Conservation (phyloP, 2,113 vertebrate genomes). For the Hippopotamus amphibius region DNA sequence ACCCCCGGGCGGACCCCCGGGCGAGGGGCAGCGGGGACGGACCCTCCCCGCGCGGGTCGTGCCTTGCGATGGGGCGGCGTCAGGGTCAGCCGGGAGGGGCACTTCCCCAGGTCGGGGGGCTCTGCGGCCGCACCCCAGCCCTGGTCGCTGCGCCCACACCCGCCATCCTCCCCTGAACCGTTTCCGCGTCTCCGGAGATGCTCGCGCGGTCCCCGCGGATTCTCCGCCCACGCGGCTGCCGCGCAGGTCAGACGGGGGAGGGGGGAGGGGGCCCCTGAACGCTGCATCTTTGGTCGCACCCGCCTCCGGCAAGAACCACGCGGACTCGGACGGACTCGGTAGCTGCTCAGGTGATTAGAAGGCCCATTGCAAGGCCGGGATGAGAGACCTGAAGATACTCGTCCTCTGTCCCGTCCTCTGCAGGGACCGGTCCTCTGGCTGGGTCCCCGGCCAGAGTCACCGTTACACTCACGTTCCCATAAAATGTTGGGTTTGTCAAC, state of each 20-base stretch:
- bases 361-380: neutral
- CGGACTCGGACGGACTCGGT: neutral
- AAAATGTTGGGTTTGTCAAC: neutral
- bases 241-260: neutral
- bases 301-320: fast-evolving
- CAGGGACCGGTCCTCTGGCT: neutral
- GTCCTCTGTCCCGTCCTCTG: neutral
- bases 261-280: too few species aligned
- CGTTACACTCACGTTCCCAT: fast-evolving
- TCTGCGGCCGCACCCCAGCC: neutral
- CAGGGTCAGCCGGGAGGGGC: neutral
- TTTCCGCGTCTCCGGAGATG: neutral
- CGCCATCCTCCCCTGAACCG: neutral
- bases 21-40: fast-evolving
- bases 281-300: neutral
- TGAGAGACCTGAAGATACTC: neutral
- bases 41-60: neutral
- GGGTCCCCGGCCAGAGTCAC: fast-evolving
- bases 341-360: neutral
- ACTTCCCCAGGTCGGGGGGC: neutral
- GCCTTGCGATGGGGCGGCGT: too few species aligned
- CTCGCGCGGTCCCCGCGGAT: neutral
- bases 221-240: neutral
- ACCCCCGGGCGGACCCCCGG: too few species aligned
- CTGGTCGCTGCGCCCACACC: neutral